phyloP scores from a whole-genome alignment of 2,113 vertebrate genomes.

The Cervus canadensis region DNA sequence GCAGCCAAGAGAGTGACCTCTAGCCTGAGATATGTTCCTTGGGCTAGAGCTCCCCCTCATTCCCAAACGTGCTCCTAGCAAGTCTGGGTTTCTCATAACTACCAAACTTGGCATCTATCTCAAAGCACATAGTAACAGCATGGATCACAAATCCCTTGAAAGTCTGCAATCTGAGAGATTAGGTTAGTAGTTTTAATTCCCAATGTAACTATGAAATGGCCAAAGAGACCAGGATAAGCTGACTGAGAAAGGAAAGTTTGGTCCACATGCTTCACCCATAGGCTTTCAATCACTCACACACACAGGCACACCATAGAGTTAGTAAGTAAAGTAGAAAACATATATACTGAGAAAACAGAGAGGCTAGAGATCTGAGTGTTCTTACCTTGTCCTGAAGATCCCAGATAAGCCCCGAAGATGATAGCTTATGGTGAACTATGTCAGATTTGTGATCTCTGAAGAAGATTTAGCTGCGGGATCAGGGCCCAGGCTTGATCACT shows the following conservation, averaged over 20 bases:
- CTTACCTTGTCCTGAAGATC: not conserved
- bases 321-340: not conserved
- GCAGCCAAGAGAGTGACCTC: not conserved
- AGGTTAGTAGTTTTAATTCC: not conserved
- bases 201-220: not conserved
- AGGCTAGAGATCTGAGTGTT: not conserved
- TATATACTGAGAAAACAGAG: not conserved
- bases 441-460: not conserved
- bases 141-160: not conserved
- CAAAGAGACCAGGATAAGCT: not conserved
- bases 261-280: not conserved
- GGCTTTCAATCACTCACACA: not conserved
- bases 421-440: not conserved
- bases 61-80: not conserved
- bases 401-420: not conserved
- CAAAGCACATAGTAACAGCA: not conserved
- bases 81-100: not conserved
- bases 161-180: not conserved
- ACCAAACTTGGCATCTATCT: not conserved
- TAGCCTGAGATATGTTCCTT: not conserved
- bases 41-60: not conserved
- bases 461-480: fast-evolving
- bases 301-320: not conserved
- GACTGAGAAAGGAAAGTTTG: not conserved
- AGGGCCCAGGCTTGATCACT: not conserved